phyloP scores from a whole-genome alignment of 2,113 vertebrate genomes.

The Neotoma lepida region DNA sequence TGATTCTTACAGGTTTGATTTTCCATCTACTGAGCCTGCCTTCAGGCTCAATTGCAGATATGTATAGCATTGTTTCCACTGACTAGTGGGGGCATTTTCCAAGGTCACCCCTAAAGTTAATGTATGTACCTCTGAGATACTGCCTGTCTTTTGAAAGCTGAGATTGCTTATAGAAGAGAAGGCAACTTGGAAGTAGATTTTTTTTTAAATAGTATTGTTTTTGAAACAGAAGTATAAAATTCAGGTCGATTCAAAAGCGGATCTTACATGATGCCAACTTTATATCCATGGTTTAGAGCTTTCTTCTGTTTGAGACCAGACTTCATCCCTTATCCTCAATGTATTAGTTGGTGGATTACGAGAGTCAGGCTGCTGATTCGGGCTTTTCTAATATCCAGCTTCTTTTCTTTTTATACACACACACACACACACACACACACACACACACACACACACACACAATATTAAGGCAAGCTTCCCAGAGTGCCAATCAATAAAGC shows the following conservation, averaged over 20 bases:
- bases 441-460: constrained; percentile 54
- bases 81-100: not conserved
- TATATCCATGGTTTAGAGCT: not conserved
- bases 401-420: constrained; percentile 7
- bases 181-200: not conserved
- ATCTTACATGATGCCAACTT: not conserved
- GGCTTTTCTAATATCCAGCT: constrained; percentile 34
- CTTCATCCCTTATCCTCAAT: not conserved
- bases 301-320: not conserved
- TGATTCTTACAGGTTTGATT: not conserved
- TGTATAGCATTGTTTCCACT: not conserved
- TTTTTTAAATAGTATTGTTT: not conserved
- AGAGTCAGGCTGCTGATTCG: not conserved
- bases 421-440: constrained; percentile 18
- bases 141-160: not conserved
- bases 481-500: constrained; percentile 64
- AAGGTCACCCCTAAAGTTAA: not conserved
- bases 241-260: not conserved
- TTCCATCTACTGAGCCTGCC: not conserved
- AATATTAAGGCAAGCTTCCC: constrained; percentile 56
- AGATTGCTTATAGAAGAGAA: not conserved
- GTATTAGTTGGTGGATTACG: not conserved
- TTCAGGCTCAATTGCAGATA: not conserved
- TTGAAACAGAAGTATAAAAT: not conserved
- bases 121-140: not conserved